A percentile compares a stretch with the other conserved stretches of the same genome.
Conservation (phyloP, 2,888 invertebrate species). For the Furcula furcula region DNA sequence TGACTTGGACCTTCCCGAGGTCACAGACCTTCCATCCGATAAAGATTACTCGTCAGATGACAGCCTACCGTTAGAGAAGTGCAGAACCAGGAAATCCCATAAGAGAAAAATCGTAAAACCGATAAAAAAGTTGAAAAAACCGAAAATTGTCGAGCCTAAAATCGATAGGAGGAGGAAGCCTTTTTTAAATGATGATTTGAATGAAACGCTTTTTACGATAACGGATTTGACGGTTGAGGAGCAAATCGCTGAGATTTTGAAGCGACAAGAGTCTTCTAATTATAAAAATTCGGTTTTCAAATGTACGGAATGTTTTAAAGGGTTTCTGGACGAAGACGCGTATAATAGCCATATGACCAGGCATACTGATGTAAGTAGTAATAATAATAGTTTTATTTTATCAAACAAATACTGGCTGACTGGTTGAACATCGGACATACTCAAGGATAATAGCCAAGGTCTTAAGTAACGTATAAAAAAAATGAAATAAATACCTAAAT, state of each 20-base stretch:
- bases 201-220: conserved; percentile 61
- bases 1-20: conserved; percentile 28
- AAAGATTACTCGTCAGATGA: conserved; percentile 50
- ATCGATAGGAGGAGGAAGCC: conserved; percentile 62
- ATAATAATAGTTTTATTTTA: too few species aligned
- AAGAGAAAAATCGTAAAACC: conserved; percentile 9
- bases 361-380: conserved; percentile 63
- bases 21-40: conserved; percentile 10
- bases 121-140: conserved; percentile 8
- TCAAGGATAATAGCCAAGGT: too few species aligned
- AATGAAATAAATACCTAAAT: too few species aligned
- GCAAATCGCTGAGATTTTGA: conserved; percentile 64
- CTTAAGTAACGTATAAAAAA: too few species aligned
- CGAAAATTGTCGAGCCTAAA: conserved; percentile 40
- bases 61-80: conserved; percentile 44
- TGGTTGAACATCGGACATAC: too few species aligned
- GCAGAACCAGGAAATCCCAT: conserved; percentile 30
- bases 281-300: conserved; percentile 64
- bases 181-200: conserved; percentile 61
- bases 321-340: conserved; percentile 63
- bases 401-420: too few species aligned
- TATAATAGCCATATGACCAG: conserved; percentile 59
- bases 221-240: conserved; percentile 58
- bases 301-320: conserved; percentile 64
- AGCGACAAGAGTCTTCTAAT: conserved; percentile 57